phyloP scores from a whole-genome alignment of 2,888 invertebrate species.

The Napeogenes sylphis region DNA sequence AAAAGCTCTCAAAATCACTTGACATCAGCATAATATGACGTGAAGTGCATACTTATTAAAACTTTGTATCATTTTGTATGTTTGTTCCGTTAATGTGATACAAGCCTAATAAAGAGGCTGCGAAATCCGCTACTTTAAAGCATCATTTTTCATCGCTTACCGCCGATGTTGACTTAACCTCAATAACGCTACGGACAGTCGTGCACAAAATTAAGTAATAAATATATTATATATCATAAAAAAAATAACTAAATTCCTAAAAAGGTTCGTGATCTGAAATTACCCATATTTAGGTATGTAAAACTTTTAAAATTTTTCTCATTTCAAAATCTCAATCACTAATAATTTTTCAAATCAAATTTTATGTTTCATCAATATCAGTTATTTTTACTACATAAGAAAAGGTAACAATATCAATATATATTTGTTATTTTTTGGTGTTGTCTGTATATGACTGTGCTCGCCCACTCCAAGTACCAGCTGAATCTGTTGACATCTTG shows the following conservation, averaged over 20 bases:
- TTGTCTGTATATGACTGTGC: slow-evolving; percentile 40
- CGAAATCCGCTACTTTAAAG: slow-evolving; percentile 66
- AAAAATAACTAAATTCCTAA: slow-evolving; percentile 13
- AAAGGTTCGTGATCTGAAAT: too few species aligned
- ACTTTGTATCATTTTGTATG: slow-evolving; percentile 1
- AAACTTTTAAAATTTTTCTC: too few species aligned
- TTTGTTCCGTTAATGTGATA: slow-evolving; percentile 6
- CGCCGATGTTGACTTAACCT: slow-evolving; percentile 58
- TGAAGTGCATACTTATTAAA: not conserved
- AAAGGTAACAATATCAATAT: not conserved
- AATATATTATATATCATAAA: slow-evolving; percentile 15
- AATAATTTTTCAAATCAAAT: too few species aligned
- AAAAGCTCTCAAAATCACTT: not conserved
- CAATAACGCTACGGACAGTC: slow-evolving; percentile 41
- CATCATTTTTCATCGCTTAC: slow-evolving; percentile 65
- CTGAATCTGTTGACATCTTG: slow-evolving; percentile 63
- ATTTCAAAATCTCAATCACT: not conserved
- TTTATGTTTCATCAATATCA: too few species aligned
- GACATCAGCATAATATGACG: not conserved
- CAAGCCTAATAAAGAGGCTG: slow-evolving; percentile 52
- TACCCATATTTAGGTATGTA: too few species aligned
- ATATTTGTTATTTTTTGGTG: not conserved
- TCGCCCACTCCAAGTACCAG: slow-evolving; percentile 48
- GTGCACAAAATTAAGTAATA: slow-evolving; percentile 30
- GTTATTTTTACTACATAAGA: too few species aligned